Percentiles rank a stretch among this genome's conserved stretches.
These are phyloP conservation scores for Rhinopomastus cyanomelas DNA, from an alignment of 2,113 vertebrate genomes.

Conservation along the genomic window DNA sequence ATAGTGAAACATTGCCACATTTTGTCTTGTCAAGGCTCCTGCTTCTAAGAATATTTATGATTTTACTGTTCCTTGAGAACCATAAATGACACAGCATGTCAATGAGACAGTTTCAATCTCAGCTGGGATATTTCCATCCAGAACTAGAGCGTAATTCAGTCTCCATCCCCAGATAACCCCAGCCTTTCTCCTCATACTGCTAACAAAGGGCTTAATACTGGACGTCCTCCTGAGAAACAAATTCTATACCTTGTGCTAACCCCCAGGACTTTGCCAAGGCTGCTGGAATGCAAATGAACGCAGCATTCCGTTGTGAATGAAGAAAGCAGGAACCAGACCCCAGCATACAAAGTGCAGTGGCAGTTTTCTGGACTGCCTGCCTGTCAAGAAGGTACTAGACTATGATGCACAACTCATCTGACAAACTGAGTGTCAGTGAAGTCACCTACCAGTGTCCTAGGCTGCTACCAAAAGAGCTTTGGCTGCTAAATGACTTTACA, in stretches of 20 bases:
- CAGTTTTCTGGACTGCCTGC: not conserved
- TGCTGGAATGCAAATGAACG: not conserved
- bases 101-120: constrained; percentile 31
- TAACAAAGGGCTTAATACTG: not conserved
- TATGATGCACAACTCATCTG: not conserved
- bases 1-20: not conserved
- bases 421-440: not conserved
- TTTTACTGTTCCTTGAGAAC: constrained; percentile 24
- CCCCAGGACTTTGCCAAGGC: not conserved
- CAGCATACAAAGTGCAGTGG: not conserved
- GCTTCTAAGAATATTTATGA: constrained; percentile 53
- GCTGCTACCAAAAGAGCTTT: constrained; percentile 16
- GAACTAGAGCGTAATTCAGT: not conserved
- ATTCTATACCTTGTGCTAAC: not conserved
- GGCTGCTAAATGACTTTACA: constrained; percentile 64
- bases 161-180: constrained; percentile 22
- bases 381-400: not conserved
- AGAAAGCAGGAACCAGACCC: not conserved
- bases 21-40: constrained; percentile 48
- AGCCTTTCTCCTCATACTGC: not conserved
- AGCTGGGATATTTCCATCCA: not conserved
- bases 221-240: constrained; percentile 24
- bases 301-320: not conserved
- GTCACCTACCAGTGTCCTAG: constrained; percentile 53
- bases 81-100: constrained; percentile 30